phyloP scores from a whole-genome alignment of 2,113 vertebrate genomes.

The Nyctibius bracteatus region DNA sequence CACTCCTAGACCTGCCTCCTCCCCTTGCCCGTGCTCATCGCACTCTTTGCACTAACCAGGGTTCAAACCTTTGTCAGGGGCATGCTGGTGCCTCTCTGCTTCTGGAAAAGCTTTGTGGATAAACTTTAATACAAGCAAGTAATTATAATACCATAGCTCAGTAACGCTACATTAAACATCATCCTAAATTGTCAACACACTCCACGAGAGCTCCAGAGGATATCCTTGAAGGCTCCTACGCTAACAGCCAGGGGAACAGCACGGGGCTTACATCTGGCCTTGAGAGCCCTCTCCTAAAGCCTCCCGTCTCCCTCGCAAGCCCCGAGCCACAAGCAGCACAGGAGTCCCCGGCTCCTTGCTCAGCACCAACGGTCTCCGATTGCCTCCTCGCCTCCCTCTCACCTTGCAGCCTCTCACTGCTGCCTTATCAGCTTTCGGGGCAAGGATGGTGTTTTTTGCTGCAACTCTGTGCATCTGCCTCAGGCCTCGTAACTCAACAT shows the following conservation, averaged over 20 bases:
- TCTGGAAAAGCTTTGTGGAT: not conserved
- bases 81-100: not conserved
- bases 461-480: not conserved
- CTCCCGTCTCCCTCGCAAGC: too few relatives aligned
- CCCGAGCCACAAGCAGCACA: not conserved
- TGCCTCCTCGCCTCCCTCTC: not conserved
- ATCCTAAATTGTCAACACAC: not conserved
- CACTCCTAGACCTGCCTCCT: too few relatives aligned
- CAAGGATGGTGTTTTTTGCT: not conserved
- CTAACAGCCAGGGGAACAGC: not conserved
- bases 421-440: not conserved
- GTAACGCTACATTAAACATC: not conserved
- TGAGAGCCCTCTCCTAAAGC: not conserved
- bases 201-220: not conserved
- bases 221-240: not conserved
- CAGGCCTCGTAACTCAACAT: not conserved
- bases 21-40: not conserved
- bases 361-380: not conserved
- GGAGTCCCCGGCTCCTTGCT: not conserved
- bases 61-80: not conserved
- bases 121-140: not conserved
- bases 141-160: not conserved
- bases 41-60: too few relatives aligned
- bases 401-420: not conserved
- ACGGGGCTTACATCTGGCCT: rapidly evolving